These are phyloP conservation scores for Drosophila tsacasi DNA, from an alignment of 1,140 invertebrate species.

Conservation along the genomic window DNA sequence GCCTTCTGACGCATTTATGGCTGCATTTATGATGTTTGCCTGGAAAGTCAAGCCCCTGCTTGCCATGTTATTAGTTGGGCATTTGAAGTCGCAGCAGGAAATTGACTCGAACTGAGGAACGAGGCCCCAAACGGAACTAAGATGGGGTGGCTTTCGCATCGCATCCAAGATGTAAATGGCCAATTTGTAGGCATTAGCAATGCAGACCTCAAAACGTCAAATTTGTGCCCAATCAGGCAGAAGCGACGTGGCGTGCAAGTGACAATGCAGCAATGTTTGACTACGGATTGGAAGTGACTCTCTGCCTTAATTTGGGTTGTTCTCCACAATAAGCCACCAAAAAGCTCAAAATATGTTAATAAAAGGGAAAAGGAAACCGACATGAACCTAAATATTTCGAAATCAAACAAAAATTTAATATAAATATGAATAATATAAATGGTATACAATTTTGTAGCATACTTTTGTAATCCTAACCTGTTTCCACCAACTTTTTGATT, in stretches of 20 bases:
- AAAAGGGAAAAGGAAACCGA: neutral
- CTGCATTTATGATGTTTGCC: slow-evolving; percentile 71
- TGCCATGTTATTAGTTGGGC: slow-evolving; percentile 63
- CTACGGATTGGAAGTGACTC: too few species aligned
- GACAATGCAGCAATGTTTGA: slow-evolving; percentile 14
- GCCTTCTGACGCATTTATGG: slow-evolving; percentile 70
- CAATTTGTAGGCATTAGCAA: slow-evolving; percentile 53
- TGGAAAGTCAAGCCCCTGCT: slow-evolving; percentile 8
- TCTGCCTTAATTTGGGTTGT: neutral
- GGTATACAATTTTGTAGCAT: neutral
- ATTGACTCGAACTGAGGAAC: slow-evolving; percentile 32
- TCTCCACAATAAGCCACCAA: neutral
- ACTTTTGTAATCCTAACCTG: neutral
- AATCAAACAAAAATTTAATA: neutral
- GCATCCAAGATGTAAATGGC: slow-evolving; percentile 25
- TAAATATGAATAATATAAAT: neutral
- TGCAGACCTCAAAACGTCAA: slow-evolving; percentile 9
- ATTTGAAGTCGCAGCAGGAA: slow-evolving; percentile 64
- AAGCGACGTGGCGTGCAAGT: neutral
- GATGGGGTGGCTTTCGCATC: slow-evolving; percentile 28
- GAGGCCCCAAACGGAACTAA: neutral
- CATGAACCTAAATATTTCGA: neutral
- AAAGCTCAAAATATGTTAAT: neutral
- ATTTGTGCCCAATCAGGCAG: neutral
- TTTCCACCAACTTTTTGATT: neutral